Evolutionary conservation across 2,113 vertebrate species (phyloP), one percentile per base, ranked within the genome.

Genomic region (Plecturocebus donacophilus): DNA sequence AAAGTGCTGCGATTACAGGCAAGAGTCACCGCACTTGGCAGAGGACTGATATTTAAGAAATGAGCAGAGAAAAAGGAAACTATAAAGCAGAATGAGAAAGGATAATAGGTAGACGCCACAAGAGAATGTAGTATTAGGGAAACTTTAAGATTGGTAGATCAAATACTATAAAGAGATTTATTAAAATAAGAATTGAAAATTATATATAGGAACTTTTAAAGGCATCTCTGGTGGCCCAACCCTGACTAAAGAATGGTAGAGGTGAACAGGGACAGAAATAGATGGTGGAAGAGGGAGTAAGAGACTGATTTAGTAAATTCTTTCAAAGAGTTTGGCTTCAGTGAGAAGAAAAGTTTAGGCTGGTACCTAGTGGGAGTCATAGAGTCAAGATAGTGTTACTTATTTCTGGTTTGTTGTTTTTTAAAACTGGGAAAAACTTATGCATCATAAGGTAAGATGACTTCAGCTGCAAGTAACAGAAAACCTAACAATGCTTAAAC

Each of bases 381-480:
- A 7, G 40, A 94, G 52, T 92, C 49, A 90, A 93, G 77, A 80
- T 1, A 92, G 21, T 70, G 32, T 85, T 93, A 27, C n/a, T 86
- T 81, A 2, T 49, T 49, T 66, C 23, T 61, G 14, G 23, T 42
- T 64, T 61, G n/a, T 66, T 11, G 1, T 27, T 81, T 71, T 35
- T 73, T 73, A 58, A 49, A 81, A 82, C 23, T 68, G 42, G 8
- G 4, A 86, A 8, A 85, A 75, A 70, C 23, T 68, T 88, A 56
- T 0, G 6, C 27, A 54, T 56, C 20, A 11, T 89, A 58, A 81
- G 9, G 25, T 90, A 80, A 83, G 19, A 79, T 32, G 42, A 16
- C 76, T 94, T 91, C 30, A 76, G 40, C 23, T 88, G 9, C 40
- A 95, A 96, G 13, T 70, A 82, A 82, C 32, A 89, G 77, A 91